Evolutionary conservation across 2,888 invertebrate genomes (phyloP).

Genomic region (Lasioglossum lativentre): DNA sequence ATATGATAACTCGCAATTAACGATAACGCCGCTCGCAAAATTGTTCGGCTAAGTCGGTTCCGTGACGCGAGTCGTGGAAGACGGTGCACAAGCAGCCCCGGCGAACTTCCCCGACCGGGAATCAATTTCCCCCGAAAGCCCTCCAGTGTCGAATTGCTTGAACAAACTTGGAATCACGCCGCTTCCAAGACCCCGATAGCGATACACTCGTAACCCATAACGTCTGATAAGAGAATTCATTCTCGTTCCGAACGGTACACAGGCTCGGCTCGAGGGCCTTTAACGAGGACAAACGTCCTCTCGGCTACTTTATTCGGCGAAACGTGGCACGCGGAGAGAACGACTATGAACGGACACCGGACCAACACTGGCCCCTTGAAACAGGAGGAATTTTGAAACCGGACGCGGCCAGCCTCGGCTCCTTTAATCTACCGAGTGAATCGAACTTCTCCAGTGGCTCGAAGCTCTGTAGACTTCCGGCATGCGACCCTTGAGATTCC

Average conservation of each 20-base stretch:
- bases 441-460: neutral
- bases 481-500: neutral
- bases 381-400: neutral
- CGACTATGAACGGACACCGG: neutral
- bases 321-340: neutral
- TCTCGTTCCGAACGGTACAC: neutral
- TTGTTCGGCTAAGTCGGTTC: constrained; percentile 30
- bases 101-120: constrained; percentile 8
- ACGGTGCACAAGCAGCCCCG: neutral
- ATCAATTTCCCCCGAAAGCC: constrained; percentile 47
- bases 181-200: constrained; percentile 30
- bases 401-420: neutral
- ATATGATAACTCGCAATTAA: constrained; percentile 33
- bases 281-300: neutral
- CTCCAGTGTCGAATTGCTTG: constrained; percentile 48
- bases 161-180: constrained; percentile 49
- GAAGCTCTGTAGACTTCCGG: neutral
- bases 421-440: neutral
- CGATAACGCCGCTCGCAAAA: constrained; percentile 14
- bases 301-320: neutral
- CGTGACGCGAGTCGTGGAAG: neutral
- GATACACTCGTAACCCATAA: constrained; percentile 7
- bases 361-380: neutral
- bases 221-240: constrained; percentile 16
- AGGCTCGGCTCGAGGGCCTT: neutral